Percentiles rank a stretch among this genome's conserved stretches.
These are phyloP conservation scores for Euphysa ruthae DNA, from an alignment of 30 jellyfish, hydroid and myxozoan genomes.

Conservation along the genomic window DNA sequence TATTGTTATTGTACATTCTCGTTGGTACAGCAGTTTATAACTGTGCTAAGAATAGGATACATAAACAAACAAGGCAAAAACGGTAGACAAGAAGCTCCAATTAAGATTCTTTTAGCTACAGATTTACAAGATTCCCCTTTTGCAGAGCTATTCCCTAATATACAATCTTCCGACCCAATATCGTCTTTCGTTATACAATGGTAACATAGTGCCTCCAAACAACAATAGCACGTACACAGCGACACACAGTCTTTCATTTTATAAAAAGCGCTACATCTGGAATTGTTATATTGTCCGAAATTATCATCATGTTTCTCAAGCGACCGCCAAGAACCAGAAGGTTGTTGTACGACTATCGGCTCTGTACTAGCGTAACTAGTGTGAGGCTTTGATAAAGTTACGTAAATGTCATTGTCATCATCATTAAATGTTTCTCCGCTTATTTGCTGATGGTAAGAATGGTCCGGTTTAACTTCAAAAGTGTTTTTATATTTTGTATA, in stretches of 20 bases:
- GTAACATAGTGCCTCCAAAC: slow-evolving; percentile 73
- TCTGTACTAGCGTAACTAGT: too few relatives aligned
- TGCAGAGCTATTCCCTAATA: too few relatives aligned
- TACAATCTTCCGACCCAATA: slow-evolving; percentile 71
- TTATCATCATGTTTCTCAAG: too few relatives aligned
- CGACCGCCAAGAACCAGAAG: too few relatives aligned
- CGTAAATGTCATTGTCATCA: not conserved
- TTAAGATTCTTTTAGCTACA: not conserved
- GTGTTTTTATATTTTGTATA: not conserved
- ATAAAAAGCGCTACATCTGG: too few relatives aligned
- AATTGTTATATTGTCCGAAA: too few relatives aligned
- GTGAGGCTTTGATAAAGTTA: not conserved
- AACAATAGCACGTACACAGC: slow-evolving; percentile 75
- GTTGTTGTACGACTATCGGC: too few relatives aligned
- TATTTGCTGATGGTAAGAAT: too few relatives aligned
- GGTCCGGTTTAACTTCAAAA: not conserved
- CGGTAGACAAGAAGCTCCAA: slow-evolving; percentile 4
- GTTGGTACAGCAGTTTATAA: not conserved
- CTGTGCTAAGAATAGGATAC: slow-evolving; percentile 9
- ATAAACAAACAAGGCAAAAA: slow-evolving; percentile 10
- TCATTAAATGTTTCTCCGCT: too few relatives aligned
- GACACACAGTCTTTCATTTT: slow-evolving; percentile 6
- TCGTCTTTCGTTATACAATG: slow-evolving; percentile 65
- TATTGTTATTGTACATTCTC: too few relatives aligned
- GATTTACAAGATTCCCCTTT: not conserved